These are phyloP conservation scores for Lithosia quadra DNA, from an alignment of 2,888 invertebrate genomes.

Conservation along the genomic window DNA sequence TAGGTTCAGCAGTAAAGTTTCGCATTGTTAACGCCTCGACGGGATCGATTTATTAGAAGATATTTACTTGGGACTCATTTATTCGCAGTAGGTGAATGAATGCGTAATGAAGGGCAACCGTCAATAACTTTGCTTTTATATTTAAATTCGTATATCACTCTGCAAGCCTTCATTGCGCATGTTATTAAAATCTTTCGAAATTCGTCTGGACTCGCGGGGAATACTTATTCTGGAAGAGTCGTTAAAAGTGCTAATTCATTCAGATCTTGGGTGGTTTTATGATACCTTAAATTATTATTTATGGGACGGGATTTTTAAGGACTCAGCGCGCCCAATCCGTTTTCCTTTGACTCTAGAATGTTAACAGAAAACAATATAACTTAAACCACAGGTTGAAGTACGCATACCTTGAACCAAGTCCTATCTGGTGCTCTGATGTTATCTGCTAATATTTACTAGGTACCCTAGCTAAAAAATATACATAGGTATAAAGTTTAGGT, in stretches of 20 bases:
- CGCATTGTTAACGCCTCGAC: conserved; percentile 14
- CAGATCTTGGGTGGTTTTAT: too few relatives aligned
- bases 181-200: not conserved
- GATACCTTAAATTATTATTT: too few relatives aligned
- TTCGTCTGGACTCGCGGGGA: not conserved
- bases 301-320: too few relatives aligned
- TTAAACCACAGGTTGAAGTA: too few relatives aligned
- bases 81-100: conserved; percentile 13
- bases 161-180: not conserved
- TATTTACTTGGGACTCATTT: conserved; percentile 12
- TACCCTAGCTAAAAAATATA: too few relatives aligned
- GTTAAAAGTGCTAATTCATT: not conserved
- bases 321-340: too few relatives aligned
- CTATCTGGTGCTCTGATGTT: too few relatives aligned
- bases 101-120: conserved; percentile 10
- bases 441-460: too few relatives aligned
- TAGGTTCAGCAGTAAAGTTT: conserved; percentile 17
- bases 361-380: too few relatives aligned
- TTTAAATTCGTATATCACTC: conserved; percentile 7
- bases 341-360: too few relatives aligned
- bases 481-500: too few relatives aligned
- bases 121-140: conserved; percentile 9
- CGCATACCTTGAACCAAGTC: too few relatives aligned
- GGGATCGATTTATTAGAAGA: conserved; percentile 18
- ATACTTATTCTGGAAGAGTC: not conserved